Conservation (phyloP, 1,140 invertebrate genomes). For the Pararge aegeria region DNA sequence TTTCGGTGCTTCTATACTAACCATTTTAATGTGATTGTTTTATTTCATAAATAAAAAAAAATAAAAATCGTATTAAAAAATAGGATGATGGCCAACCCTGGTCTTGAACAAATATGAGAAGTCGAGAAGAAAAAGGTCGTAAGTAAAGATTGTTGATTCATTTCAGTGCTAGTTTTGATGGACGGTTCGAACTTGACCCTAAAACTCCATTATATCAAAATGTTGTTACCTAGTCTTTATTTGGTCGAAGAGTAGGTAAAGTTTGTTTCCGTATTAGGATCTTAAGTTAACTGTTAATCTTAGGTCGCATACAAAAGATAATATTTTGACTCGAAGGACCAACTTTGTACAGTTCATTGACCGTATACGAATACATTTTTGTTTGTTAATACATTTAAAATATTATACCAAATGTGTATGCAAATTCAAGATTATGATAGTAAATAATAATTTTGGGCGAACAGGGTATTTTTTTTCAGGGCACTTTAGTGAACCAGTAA, state of each 20-base stretch:
- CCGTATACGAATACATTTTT: background rate
- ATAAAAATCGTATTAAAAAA: no score
- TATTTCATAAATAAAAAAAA: no score
- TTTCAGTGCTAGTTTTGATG: constrained; percentile 19
- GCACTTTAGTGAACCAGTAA: no score
- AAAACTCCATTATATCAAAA: constrained; percentile 11
- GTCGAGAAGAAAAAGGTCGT: constrained; percentile 33
- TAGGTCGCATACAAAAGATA: background rate
- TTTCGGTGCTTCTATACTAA: no score
- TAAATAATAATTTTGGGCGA: no score
- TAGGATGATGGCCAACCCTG: background rate
- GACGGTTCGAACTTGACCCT: constrained; percentile 22
- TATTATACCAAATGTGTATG: no score
- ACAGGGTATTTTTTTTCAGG: no score
- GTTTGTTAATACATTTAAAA: no score
- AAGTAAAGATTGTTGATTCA: constrained; percentile 25
- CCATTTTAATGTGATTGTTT: no score
- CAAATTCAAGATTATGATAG: no score
- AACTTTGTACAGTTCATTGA: background rate
- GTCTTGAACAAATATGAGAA: constrained; percentile 45
- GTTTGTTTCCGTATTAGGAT: background rate
- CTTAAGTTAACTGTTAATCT: background rate
- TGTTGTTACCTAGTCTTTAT: background rate
- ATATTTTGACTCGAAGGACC: no score
- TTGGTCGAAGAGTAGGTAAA: background rate